Evolutionary conservation across 2,113 vertebrate genomes (phyloP).

Genomic region (Passer montanus): DNA sequence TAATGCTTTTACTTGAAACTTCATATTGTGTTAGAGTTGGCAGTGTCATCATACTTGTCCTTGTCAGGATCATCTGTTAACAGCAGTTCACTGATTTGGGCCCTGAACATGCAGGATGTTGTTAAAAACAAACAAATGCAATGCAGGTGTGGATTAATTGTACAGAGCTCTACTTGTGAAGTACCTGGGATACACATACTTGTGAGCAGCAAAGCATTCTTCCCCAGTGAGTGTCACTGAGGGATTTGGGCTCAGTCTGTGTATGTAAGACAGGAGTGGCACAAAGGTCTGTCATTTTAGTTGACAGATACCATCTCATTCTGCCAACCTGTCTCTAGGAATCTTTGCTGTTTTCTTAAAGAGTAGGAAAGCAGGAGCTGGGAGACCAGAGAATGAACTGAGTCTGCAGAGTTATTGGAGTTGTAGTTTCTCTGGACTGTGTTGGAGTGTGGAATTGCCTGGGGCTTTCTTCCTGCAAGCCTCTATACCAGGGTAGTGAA

Average conservation of each 20-base stretch:
- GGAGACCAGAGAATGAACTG: not conserved
- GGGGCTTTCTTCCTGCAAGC: not conserved
- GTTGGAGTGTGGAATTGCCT: not conserved
- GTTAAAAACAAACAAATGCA: not conserved
- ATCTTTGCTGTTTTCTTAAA: not conserved
- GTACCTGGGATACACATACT: not conserved
- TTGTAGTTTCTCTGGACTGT: not conserved
- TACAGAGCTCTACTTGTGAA: not conserved
- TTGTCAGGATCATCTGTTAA: not conserved
- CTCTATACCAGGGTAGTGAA: not conserved
- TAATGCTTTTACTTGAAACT: not conserved
- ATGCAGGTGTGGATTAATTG: not conserved
- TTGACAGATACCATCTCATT: not conserved
- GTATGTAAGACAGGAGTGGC: not conserved
- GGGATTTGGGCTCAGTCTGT: not conserved
- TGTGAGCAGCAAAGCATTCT: not conserved
- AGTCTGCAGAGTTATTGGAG: not conserved
- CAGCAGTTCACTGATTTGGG: not conserved
- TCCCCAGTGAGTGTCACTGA: not conserved
- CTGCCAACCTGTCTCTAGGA: not conserved
- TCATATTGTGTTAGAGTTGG: not conserved
- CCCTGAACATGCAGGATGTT: not conserved
- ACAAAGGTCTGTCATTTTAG: not conserved
- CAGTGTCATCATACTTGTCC: not conserved
- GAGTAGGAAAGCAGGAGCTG: not conserved